Percentiles rank a stretch among this genome's conserved stretches.
Conservation (phyloP, 2,113 vertebrate genomes). For the Opisthocomus hoazin region DNA sequence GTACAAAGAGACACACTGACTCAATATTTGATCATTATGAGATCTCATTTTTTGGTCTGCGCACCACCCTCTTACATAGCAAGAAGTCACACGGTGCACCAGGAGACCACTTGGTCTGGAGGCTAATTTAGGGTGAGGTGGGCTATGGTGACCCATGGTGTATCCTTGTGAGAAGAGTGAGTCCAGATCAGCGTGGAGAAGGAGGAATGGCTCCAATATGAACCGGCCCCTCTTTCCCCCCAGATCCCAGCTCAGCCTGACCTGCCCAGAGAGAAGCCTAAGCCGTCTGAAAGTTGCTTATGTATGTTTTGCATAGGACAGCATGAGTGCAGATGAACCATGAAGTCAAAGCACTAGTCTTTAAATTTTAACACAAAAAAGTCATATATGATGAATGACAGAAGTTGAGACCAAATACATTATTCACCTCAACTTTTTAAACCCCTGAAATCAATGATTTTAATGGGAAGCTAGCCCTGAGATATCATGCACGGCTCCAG, state of each 20-base stretch:
- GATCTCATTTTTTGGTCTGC: not conserved
- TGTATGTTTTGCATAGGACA: fast-evolving
- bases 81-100: not conserved
- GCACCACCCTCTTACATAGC: not conserved
- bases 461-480: not conserved
- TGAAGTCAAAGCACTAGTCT: not conserved
- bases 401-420: not conserved
- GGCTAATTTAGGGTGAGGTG: too few relatives aligned
- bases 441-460: not conserved
- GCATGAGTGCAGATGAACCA: fast-evolving
- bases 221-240: not conserved
- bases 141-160: too few relatives aligned
- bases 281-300: not conserved
- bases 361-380: not conserved
- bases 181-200: not conserved
- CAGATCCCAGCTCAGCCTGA: not conserved
- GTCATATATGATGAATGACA: not conserved
- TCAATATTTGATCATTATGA: fast-evolving
- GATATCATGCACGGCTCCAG: not conserved
- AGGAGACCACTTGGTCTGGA: fast-evolving
- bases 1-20: too few relatives aligned
- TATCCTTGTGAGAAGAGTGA: too few relatives aligned
- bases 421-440: not conserved
- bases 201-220: not conserved
- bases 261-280: not conserved